Evolutionary conservation across 2,888 invertebrate species (phyloP).

Genomic region (Watsonalla cultraria): DNA sequence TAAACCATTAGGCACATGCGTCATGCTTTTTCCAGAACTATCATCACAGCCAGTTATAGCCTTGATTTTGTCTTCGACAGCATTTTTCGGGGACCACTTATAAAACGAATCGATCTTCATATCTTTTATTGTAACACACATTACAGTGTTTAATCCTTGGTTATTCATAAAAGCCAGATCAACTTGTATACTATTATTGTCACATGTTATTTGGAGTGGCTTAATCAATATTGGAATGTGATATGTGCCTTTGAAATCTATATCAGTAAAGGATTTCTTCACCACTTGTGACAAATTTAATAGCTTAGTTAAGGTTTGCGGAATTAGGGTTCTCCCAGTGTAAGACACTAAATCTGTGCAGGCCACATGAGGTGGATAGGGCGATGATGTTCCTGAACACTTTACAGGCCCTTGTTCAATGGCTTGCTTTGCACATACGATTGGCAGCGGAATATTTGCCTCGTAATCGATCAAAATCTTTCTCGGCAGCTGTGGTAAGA

Average conservation of each 20-base stretch:
- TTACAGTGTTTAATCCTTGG: not conserved
- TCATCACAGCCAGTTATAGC: not conserved
- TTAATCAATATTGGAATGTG: slow-evolving; percentile 3
- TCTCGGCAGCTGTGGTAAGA: slow-evolving; percentile 13
- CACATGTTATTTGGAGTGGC: slow-evolving; percentile 3
- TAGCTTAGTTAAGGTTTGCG: not conserved
- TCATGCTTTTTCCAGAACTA: not conserved
- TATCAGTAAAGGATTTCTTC: not conserved
- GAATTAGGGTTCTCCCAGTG: slow-evolving; percentile 10
- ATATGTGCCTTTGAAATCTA: not conserved
- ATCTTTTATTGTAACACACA: not conserved
- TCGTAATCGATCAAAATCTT: slow-evolving; percentile 7
- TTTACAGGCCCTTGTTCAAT: not conserved
- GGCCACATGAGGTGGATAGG: not conserved
- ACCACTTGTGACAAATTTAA: not conserved
- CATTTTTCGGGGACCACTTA: not conserved
- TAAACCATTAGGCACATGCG: not conserved
- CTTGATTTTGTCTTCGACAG: not conserved
- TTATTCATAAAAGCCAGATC: slow-evolving; percentile 1
- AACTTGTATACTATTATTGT: slow-evolving; percentile 5
- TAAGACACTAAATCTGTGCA: slow-evolving; percentile 32
- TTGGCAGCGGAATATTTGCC: not conserved
- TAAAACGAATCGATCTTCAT: not conserved
- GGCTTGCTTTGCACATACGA: not conserved
- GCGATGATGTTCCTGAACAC: not conserved